Conservation (phyloP, 37 sponge, comb jelly and placozoan species). For the Cliona cf. orientalis region DNA sequence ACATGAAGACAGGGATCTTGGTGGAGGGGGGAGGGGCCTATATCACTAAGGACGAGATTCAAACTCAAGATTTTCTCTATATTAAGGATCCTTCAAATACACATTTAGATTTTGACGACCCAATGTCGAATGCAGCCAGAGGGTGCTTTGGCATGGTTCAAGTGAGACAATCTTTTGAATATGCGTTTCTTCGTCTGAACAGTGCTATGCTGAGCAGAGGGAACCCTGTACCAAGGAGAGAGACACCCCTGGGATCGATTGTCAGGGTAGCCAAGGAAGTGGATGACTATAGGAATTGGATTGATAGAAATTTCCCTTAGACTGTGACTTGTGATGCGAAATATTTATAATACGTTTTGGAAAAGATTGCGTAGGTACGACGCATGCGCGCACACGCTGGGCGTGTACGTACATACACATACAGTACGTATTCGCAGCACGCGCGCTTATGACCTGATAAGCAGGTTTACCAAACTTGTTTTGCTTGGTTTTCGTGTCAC, state of each 20-base stretch:
- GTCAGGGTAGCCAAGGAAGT: conserved; percentile 64
- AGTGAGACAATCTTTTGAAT: conserved; percentile 87
- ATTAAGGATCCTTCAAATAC: conserved; percentile 54
- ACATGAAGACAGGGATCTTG: conserved; percentile 81
- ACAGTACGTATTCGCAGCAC: no score
- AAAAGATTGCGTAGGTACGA: not conserved
- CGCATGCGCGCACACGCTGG: no score
- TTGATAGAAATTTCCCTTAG: conserved; percentile 64
- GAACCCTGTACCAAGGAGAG: conserved; percentile 22
- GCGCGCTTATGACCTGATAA: no score
- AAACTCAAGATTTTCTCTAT: conserved; percentile 44
- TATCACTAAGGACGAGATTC: conserved; percentile 76
- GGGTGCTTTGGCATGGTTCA: conserved; percentile 81
- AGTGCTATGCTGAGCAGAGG: conserved; percentile 59
- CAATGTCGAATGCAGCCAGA: conserved; percentile 62
- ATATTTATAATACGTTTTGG: not conserved
- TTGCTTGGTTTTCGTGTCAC: no score
- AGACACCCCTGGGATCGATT: conserved; percentile 59
- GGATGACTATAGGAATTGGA: conserved; percentile 75
- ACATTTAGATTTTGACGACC: no score
- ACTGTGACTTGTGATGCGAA: no score
- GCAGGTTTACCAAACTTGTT: no score
- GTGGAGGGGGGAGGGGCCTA: conserved; percentile 86
- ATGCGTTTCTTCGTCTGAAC: conserved; percentile 76
- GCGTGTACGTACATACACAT: no score